Conservation (phyloP, 2,797 vertebrate species). For the Bradypus variegatus region DNA sequence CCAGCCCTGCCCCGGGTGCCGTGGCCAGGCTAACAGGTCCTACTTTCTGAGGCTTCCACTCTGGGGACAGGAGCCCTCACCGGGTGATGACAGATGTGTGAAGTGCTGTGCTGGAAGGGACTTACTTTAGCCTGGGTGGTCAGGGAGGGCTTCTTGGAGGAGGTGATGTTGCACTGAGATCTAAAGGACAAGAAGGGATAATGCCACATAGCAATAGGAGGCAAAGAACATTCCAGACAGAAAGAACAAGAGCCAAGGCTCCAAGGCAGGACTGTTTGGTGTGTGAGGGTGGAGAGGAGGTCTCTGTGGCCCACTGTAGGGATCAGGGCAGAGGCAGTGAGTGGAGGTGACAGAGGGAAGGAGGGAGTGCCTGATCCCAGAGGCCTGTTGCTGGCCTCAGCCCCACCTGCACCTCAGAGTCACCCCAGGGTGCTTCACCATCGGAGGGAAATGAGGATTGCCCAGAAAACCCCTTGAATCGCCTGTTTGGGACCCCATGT, state of each 20-base stretch:
- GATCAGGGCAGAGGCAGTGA: background rate
- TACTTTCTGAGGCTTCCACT: no score
- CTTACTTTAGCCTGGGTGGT: background rate
- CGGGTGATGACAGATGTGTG: background rate
- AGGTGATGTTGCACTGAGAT: background rate
- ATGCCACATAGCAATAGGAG: background rate
- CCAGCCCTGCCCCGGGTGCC: background rate
- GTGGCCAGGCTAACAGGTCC: background rate
- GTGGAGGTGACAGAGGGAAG: background rate
- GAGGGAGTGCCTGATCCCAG: background rate
- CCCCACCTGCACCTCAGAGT: background rate
- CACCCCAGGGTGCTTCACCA: fast-evolving
- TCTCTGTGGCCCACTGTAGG: background rate
- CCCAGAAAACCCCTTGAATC: background rate
- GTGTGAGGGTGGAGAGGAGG: background rate
- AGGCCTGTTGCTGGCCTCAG: no score
- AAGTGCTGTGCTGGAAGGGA: background rate
- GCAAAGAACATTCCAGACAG: background rate
- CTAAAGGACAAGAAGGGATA: background rate
- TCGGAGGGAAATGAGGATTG: background rate
- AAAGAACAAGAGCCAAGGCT: background rate
- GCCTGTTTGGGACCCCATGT: background rate
- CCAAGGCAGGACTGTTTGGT: background rate
- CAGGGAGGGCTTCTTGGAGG: background rate
- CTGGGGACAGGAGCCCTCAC: background rate